Base-by-base conservation (phyloP, 1,140 invertebrate species). In the Apis dorsata region DNA sequence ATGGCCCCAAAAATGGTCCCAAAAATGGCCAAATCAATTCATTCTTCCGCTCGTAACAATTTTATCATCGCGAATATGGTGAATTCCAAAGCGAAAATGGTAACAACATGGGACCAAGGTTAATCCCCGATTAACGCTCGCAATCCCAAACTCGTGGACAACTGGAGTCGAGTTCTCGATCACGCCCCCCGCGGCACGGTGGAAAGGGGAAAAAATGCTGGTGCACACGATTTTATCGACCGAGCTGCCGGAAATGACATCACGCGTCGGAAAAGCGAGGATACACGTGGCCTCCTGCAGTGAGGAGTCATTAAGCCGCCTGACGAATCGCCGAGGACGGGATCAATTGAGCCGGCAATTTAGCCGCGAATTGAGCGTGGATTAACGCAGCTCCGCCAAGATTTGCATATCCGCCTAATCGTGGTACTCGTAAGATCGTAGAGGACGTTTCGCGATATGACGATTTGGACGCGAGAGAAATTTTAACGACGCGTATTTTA, bases 341-440 rank as follows among this genome's bases (percentile, higher is more conserved):
- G 65, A 87, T 81, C 86, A 88, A 88, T 88, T 85, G 85, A 82
- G 78, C 51, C 63, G 74, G 73, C 81, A 86, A 87, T 87, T 87
- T 74, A 44, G 68, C 73, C 60, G 81, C 81, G 81, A 86, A 84
- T 74, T 74, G 86, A 84, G 84, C 75, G 63, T 55, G 73, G 77
- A 86, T 76, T 77, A n/a, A 73, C 57, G 28, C n/a, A 57, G 44
- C 73, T 28, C 15, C 11, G 21, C 17, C 19, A 72, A 73, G 78
- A 81, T 84, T 74, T 81, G 57, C 77, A 55, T 81, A 72, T 81
- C 69, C 53, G 76, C 53, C 49, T 84, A 86, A 86, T 86, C 79
- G 72, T 72, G 13, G 7, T 19, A 21, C 28, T 34, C 28, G 34
- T 44, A 11, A 17, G 15, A 60, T 21, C 21, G 53, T 24, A 9